Percentiles rank a stretch among this genome's conserved stretches.
Conservation (phyloP, 2,797 vertebrate species). For the Poeciliopsis infans region DNA sequence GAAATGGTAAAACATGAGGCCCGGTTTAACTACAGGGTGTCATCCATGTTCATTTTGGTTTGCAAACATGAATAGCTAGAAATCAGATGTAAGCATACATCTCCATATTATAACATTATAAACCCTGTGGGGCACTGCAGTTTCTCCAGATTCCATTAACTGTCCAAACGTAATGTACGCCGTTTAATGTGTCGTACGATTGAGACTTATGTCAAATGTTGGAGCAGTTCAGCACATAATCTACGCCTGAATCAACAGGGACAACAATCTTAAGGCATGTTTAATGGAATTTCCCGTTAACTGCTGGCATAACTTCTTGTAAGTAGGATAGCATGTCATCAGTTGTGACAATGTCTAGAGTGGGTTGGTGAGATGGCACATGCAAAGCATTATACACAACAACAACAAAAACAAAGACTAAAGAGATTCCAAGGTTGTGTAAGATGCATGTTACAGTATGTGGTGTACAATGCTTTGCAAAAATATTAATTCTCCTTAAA, state of each 20-base stretch:
- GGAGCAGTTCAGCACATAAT: background rate
- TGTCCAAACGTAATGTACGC: constrained; percentile 10
- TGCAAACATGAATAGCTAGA: constrained; percentile 43
- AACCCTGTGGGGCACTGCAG: constrained; percentile 14
- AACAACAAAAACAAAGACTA: too few species aligned
- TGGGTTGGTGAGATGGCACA: background rate
- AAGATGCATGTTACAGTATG: background rate
- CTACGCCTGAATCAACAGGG: background rate
- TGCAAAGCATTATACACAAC: background rate
- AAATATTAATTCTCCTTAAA: background rate
- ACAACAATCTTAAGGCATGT: background rate
- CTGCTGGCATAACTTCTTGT: background rate
- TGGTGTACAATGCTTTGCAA: background rate
- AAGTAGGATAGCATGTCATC: background rate
- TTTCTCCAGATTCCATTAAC: constrained; percentile 15
- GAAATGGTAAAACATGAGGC: constrained; percentile 41
- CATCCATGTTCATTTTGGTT: constrained; percentile 34
- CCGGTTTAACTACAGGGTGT: constrained; percentile 24
- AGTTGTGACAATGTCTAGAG: background rate
- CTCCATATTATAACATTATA: constrained; percentile 46
- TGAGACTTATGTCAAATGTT: background rate
- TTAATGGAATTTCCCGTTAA: constrained; percentile 2
- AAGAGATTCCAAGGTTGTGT: background rate
- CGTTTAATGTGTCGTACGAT: background rate
- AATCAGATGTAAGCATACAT: constrained; percentile 60